Evolutionary conservation across 2,797 vertebrate genomes (phyloP), one percentile per base, ranked within the genome.

Genomic region (Catamblyrhynchus diadema): DNA sequence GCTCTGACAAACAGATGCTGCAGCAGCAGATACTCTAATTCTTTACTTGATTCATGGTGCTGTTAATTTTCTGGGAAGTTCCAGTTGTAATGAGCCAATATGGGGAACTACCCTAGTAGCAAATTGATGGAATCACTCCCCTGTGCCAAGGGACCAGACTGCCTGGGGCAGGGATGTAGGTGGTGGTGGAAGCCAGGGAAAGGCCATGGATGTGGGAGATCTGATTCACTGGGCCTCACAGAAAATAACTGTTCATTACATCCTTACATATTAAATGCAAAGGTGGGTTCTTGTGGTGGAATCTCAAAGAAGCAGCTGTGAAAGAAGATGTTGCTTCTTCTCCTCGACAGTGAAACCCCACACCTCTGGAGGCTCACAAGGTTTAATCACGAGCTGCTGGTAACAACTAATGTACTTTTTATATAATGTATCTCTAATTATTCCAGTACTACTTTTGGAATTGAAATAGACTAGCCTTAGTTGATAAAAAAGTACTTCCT

Each of bases 1-100:
- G 35, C 75, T 82, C 72, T 88, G 69, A 94, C 75, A 94, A 94
- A 93, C 86, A 95, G 72, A 88, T 92, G 81, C 37, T 87, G 41
- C 75, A 67, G 54, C 45, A 86, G 60, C 32, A 87, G 77, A 61
- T 56, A 50, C 8, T 3, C 23, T 65, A n/a, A 51, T 12, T 18
- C 50, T 53, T 8, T 53, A 8, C 28, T 47, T 69, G 61, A 71
- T 42, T 48, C 54, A 42, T 2, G 2, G n/a, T 48, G 33, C 35
- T 14, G 9, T 7, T 69, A 17, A 33, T 72, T 72, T 90, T 42
- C 62, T 81, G 54, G 42, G 44, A 37, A 86, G 50, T 25, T 72
- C 27, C 32, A 10, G 2, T 5, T 2, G 9, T 11, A 54, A 67
- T 23, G 33, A 75, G 15, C 6, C 66, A 77, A 51, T 21, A 10